A percentile compares a stretch with the other conserved stretches of the same genome.
These are phyloP conservation scores for Ochotona curzoniae DNA, from an alignment of 2,113 vertebrate species.

Conservation along the genomic window DNA sequence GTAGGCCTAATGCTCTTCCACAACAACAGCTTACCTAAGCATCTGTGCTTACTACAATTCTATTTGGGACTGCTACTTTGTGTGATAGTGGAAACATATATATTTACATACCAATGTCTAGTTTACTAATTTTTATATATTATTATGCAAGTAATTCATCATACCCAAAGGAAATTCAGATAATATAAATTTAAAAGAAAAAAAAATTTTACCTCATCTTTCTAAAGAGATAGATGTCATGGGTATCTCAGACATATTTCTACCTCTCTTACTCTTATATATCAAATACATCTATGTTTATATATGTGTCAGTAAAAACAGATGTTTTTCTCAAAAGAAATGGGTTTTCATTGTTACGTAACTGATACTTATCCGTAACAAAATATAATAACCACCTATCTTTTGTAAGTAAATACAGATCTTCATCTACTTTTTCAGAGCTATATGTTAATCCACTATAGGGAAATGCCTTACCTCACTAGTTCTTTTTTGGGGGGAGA, in stretches of 20 bases:
- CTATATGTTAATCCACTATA: background rate
- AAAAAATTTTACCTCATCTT: background rate
- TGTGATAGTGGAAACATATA: background rate
- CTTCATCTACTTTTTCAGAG: background rate
- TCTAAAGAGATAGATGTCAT: background rate
- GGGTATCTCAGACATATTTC: background rate
- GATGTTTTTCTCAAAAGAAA: background rate
- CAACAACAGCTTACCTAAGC: background rate
- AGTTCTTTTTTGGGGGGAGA: background rate
- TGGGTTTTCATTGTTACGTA: background rate
- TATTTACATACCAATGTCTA: background rate
- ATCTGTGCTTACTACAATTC: background rate
- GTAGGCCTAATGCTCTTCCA: background rate
- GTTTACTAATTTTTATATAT: background rate
- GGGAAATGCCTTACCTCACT: conserved; percentile 2
- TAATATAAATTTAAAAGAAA: background rate
- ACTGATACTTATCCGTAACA: background rate
- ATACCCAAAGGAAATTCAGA: conserved; percentile 21
- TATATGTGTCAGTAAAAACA: background rate
- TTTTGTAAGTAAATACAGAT: background rate
- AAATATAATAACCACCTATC: background rate
- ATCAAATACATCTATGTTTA: background rate
- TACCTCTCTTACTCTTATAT: background rate
- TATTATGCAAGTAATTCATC: background rate
- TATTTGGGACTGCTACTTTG: background rate